phyloP scores from a whole-genome alignment of 2,797 vertebrate species.

The Aselliscus stoliczkanus region DNA sequence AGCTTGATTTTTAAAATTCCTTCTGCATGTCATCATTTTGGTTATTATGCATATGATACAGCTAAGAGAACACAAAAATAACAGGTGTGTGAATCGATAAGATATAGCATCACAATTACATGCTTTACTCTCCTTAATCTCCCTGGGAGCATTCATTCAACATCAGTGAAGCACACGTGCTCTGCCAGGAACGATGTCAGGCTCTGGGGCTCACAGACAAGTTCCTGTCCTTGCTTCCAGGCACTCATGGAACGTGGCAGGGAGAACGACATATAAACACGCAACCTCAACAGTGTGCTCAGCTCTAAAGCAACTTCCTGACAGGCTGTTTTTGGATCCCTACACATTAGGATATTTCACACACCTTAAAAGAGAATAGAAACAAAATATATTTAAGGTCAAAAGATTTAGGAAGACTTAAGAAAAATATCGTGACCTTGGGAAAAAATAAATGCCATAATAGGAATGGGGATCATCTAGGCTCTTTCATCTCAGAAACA shows the following conservation, averaged over 20 bases:
- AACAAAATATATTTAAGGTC: slow-evolving; percentile 44
- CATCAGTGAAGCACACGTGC: rapidly evolving
- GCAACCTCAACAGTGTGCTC: background rate
- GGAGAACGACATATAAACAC: rapidly evolving
- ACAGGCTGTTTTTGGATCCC: background rate
- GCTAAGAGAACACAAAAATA: background rate
- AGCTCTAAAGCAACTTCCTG: background rate
- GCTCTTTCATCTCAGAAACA: slow-evolving; percentile 22
- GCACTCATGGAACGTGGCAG: rapidly evolving
- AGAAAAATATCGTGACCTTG: slow-evolving; percentile 15
- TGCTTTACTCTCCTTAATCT: background rate
- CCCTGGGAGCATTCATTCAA: background rate
- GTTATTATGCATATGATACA: background rate
- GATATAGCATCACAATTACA: background rate
- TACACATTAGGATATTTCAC: background rate
- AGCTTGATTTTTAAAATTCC: background rate
- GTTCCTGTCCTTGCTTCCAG: too few relatives aligned
- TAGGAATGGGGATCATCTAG: slow-evolving; percentile 5
- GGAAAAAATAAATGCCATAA: slow-evolving; percentile 27
- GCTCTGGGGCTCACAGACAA: background rate
- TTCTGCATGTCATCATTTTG: background rate
- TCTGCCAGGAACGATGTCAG: background rate
- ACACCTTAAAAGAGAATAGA: background rate
- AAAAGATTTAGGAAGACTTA: slow-evolving; percentile 51
- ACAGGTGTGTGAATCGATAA: background rate